Evolutionary conservation across 2,888 invertebrate species (phyloP).

Genomic region (Plemyria rubiginata): DNA sequence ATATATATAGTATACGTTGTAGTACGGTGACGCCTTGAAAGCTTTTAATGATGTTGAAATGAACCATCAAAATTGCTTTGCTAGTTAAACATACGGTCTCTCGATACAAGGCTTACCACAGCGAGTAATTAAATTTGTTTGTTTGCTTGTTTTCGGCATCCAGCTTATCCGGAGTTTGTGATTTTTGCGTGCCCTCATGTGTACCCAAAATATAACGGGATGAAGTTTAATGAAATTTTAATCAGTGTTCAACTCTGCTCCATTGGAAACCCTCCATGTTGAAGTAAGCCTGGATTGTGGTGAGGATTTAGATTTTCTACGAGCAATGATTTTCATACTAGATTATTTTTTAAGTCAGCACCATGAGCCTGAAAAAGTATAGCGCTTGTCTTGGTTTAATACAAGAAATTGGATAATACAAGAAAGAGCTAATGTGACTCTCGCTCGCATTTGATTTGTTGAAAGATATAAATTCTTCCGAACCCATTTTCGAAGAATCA

Average conservation of each 20-base stretch:
- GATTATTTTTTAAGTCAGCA: neutral
- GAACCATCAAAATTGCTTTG: constrained; percentile 21
- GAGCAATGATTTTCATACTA: neutral
- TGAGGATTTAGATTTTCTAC: neutral
- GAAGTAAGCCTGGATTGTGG: constrained; percentile 5
- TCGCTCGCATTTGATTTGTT: too few relatives aligned
- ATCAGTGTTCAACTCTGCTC: constrained; percentile 53
- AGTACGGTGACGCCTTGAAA: neutral
- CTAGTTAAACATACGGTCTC: constrained; percentile 37
- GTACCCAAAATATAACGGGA: constrained; percentile 57
- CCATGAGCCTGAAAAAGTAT: too few relatives aligned
- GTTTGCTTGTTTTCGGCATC: constrained; percentile 53
- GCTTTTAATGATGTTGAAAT: constrained; percentile 14
- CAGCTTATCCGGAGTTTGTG: constrained; percentile 54
- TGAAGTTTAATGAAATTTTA: constrained; percentile 65
- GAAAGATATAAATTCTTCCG: too few relatives aligned
- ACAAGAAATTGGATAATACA: too few relatives aligned
- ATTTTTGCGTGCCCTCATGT: constrained; percentile 56
- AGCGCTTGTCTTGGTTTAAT: too few relatives aligned
- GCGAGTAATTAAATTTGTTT: constrained; percentile 66
- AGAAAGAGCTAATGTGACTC: too few relatives aligned
- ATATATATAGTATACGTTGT: neutral
- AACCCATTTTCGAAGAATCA: too few relatives aligned
- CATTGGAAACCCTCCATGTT: constrained; percentile 41
- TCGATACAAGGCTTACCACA: constrained; percentile 49